Evolutionary conservation across 2,113 vertebrate genomes (phyloP).

Genomic region (Silurus glanis): DNA sequence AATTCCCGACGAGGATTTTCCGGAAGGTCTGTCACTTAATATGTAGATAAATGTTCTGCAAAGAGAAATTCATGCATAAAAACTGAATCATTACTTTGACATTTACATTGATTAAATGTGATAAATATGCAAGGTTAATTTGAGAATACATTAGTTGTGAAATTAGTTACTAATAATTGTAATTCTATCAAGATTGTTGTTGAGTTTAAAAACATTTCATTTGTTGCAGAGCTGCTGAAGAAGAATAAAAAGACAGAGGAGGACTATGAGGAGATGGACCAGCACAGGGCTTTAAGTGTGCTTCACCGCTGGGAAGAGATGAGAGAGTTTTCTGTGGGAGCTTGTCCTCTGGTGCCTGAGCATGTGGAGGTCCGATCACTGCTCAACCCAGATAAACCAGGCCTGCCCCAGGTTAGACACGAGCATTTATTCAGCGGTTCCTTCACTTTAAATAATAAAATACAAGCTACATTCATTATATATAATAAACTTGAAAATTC

Average conservation of each 20-base stretch:
- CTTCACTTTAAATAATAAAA: neutral
- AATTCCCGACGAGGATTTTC: constrained; percentile 77
- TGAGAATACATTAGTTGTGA: neutral
- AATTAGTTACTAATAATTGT: neutral
- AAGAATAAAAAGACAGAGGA: constrained; percentile 70
- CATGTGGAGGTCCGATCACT: constrained; percentile 86
- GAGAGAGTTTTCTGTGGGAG: constrained; percentile 75
- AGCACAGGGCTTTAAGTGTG: constrained; percentile 83
- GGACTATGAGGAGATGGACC: constrained; percentile 72
- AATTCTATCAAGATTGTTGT: neutral
- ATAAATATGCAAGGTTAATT: neutral
- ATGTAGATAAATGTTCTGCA: neutral
- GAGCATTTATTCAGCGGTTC: neutral
- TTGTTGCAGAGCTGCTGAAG: constrained; percentile 69
- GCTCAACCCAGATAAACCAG: constrained; percentile 75
- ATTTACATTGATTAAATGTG: neutral
- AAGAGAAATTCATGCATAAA: neutral
- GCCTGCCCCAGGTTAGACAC: constrained; percentile 82
- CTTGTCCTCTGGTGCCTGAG: constrained; percentile 83
- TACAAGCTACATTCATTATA: neutral
- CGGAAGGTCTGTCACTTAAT: constrained; percentile 75
- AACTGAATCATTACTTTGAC: neutral
- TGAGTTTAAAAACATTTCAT: neutral
- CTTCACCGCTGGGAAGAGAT: constrained; percentile 87
- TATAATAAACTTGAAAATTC: no score